Percentiles rank a stretch among this genome's conserved stretches.
phyloP scores from a whole-genome alignment of 2,113 vertebrate species.

The Pelvicachromis taeniatus region DNA sequence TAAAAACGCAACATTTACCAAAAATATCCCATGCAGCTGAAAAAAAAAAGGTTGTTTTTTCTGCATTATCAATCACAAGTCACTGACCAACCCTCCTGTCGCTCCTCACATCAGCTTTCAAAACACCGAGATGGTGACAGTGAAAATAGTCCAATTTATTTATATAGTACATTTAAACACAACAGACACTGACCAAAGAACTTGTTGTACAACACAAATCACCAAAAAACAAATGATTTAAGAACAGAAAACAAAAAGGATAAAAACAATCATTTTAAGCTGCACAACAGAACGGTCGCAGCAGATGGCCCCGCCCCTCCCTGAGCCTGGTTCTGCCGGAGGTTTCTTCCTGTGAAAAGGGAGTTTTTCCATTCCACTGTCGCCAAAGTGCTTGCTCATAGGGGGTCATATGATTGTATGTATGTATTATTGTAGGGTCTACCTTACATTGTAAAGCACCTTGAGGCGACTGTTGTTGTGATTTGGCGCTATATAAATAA shows the following conservation, averaged over 20 bases:
- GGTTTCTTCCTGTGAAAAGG: too few species aligned
- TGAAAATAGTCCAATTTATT: not conserved
- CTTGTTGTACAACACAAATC: not conserved
- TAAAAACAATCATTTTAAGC: not conserved
- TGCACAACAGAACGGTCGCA: not conserved
- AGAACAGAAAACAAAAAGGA: not conserved
- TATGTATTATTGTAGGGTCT: too few species aligned
- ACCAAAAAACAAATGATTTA: not conserved
- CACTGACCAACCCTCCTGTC: rapidly evolving
- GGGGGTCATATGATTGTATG: too few species aligned
- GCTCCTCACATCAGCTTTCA: not conserved
- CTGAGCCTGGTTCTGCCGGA: too few species aligned
- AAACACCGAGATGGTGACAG: rapidly evolving
- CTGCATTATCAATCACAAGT: not conserved
- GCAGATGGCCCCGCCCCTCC: too few species aligned
- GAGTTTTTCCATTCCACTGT: too few species aligned
- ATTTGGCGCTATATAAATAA: too few species aligned
- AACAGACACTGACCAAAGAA: not conserved
- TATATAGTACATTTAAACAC: not conserved
- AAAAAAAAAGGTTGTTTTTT: rapidly evolving
- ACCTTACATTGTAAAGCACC: too few species aligned
- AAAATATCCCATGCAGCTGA: not conserved
- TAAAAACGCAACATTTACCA: rapidly evolving
- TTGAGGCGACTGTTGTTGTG: too few species aligned
- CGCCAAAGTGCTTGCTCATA: too few species aligned